Base-by-base conservation (phyloP, 2,797 vertebrate genomes). In the Rhincodon typus region DNA sequence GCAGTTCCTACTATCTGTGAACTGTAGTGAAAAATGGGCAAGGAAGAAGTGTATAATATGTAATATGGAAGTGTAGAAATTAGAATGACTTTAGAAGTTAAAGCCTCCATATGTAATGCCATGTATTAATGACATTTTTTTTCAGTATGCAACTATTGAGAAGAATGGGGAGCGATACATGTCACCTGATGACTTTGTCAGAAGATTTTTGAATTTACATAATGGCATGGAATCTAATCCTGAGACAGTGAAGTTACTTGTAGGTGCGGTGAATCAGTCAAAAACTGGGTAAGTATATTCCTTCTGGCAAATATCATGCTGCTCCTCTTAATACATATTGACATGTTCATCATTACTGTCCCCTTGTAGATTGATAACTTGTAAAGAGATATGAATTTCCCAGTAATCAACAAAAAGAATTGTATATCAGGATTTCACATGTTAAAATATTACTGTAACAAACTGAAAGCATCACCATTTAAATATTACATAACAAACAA, bases 251-350 rank as follows among this genome's bases (percentile, higher is more conserved):
- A 97, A 98, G 96, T 98, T 98, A 96, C 97, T 98, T 96, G 98
- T 98, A 96, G 98, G 98, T 96, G 98, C 98, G 96, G 97, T 98
- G 97, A 98, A 98, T 97, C 98, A 98, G 97, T 98, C 98, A 96
- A 99, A 98, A 97, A 98, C 98, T 97, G 98, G 98, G 98, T 99
- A 96, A 96, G 98, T 97, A 42, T 93, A 42, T 93, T 38, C 2
- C 25, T 42, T 7, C n/a, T n/a, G 66, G 6, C 21, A 21, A 66
- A 93, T 93, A 93, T 3, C 87, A n/a, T 15, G 66, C 5, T 62
- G 21, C 21, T 84, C 21, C 38, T 46, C 21, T 46, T 46, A 10
- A 84, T 25, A 25, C 23, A 38, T 46, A 42, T 23, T 84, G 19
- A 42, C 7, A 84, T 21, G 38, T 84, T 42, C 27, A 74, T 74